A percentile compares a stretch with the other conserved stretches of the same genome.
Conservation (phyloP, 2,113 vertebrate genomes). For the Haplochromis burtoni region DNA sequence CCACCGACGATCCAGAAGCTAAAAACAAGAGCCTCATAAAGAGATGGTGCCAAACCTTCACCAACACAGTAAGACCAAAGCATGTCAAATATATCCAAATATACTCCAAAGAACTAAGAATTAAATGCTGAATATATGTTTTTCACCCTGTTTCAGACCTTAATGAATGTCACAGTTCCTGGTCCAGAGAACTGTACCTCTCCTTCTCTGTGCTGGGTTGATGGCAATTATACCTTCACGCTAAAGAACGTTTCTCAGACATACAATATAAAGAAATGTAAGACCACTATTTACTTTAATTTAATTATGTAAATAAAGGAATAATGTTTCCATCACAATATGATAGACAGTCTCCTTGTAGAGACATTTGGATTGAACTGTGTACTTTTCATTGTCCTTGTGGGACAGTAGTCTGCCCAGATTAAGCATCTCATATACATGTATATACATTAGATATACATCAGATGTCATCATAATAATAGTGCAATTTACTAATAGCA, state of each 20-base stretch:
- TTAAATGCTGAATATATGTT: neutral
- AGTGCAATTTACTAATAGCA: neutral
- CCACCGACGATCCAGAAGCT: conserved; percentile 73
- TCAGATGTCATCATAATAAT: neutral
- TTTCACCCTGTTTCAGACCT: conserved; percentile 62
- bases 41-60: conserved; percentile 79
- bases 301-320: neutral
- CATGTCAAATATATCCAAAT: neutral
- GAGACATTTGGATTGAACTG: neutral
- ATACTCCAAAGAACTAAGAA: neutral
- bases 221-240: conserved; percentile 66
- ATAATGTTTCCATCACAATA: neutral
- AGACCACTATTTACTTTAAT: neutral
- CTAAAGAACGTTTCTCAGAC: conserved; percentile 72
- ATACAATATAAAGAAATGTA: conserved; percentile 78
- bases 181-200: conserved; percentile 79
- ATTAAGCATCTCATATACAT: neutral
- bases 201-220: conserved; percentile 71
- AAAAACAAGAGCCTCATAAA: conserved; percentile 84
- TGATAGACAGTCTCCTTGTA: neutral
- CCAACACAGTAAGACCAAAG: conserved; percentile 70
- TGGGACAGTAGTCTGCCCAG: neutral
- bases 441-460: neutral
- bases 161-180: conserved; percentile 77
- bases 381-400: neutral